Conservation (phyloP, 1,140 invertebrate species). For the Saccostrea glomerata region DNA sequence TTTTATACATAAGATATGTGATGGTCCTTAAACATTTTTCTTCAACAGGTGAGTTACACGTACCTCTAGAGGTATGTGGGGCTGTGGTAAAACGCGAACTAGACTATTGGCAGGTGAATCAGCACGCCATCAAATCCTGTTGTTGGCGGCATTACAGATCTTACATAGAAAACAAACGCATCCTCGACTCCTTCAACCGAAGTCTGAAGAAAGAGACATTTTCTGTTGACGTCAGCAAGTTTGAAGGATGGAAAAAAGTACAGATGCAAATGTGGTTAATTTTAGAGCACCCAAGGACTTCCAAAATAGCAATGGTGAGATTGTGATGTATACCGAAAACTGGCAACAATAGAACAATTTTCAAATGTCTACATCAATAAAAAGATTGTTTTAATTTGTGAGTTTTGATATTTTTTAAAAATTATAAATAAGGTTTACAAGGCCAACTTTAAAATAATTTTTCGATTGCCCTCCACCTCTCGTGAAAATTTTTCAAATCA, state of each 20-base stretch:
- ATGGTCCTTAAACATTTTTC: neutral
- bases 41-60: slow-evolving; percentile 79
- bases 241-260: slow-evolving; percentile 69
- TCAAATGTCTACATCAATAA: too few species aligned
- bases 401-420: too few species aligned
- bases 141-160: slow-evolving; percentile 76
- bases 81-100: slow-evolving; percentile 79
- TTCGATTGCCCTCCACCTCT: too few species aligned
- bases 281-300: slow-evolving; percentile 74
- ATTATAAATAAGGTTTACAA: too few species aligned
- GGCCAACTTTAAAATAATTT: too few species aligned
- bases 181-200: slow-evolving; percentile 73
- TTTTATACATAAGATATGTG: too few species aligned
- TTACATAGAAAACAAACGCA: slow-evolving; percentile 76
- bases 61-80: slow-evolving; percentile 79
- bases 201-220: slow-evolving; percentile 69
- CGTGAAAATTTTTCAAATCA: too few species aligned
- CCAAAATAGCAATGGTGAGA: slow-evolving; percentile 72
- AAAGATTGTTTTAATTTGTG: too few species aligned
- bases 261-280: slow-evolving; percentile 75
- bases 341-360: too few species aligned
- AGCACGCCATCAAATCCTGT: slow-evolving; percentile 76
- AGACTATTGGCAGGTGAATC: slow-evolving; percentile 79
- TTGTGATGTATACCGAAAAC: neutral
- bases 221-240: slow-evolving; percentile 64